A percentile compares a stretch with the other conserved stretches of the same genome.
These are phyloP conservation scores for Emydocephalus ijimae DNA, from an alignment of 2,113 vertebrate genomes.

Conservation along the genomic window DNA sequence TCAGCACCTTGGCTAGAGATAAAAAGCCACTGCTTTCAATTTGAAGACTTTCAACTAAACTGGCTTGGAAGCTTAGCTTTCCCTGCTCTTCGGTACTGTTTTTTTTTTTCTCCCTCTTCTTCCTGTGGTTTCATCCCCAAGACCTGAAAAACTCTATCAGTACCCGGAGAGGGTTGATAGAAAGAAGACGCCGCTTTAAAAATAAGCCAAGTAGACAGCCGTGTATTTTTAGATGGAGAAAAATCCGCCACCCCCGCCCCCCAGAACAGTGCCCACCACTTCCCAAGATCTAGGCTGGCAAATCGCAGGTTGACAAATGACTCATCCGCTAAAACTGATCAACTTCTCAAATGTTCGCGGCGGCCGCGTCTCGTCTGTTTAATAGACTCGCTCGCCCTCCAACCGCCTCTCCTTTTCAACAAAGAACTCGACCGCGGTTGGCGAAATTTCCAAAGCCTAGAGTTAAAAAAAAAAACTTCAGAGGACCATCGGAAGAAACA, in stretches of 20 bases:
- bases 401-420: slow-evolving; percentile 41
- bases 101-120: no score
- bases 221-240: slow-evolving; percentile 5
- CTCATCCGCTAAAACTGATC: neutral
- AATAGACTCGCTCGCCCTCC: slow-evolving; percentile 41
- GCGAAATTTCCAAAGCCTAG: slow-evolving; percentile 35
- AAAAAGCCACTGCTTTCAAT: neutral
- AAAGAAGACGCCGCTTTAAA: neutral
- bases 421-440: slow-evolving; percentile 49
- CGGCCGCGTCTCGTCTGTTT: neutral
- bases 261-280: neutral
- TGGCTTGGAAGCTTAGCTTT: neutral
- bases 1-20: neutral
- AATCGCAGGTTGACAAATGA: neutral
- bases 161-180: neutral
- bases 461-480: slow-evolving; percentile 30
- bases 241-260: neutral
- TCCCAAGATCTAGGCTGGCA: slow-evolving; percentile 29
- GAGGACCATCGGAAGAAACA: slow-evolving; percentile 51
- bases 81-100: neutral
- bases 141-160: neutral
- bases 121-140: neutral
- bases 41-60: neutral
- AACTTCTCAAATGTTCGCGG: neutral
- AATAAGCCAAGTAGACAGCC: neutral